A percentile compares a stretch with the other conserved stretches of the same genome.
These are phyloP conservation scores for Amiota mariae DNA, from an alignment of 2,888 invertebrate genomes.

Conservation along the genomic window DNA sequence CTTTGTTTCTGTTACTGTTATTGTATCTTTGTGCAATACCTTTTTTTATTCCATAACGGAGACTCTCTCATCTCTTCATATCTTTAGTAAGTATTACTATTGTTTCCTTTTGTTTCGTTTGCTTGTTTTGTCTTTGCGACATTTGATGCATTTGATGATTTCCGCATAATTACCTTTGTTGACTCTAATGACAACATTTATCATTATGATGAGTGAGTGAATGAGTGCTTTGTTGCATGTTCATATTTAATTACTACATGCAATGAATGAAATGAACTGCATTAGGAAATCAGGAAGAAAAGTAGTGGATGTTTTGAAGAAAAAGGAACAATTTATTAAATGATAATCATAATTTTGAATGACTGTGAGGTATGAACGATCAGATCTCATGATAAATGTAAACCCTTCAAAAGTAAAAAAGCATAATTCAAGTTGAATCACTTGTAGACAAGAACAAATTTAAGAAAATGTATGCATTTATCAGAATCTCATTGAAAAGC, in stretches of 20 bases:
- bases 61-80: neutral
- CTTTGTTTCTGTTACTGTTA: neutral
- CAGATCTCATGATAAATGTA: neutral
- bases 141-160: constrained; percentile 18
- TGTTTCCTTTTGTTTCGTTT: neutral
- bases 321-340: neutral
- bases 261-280: neutral
- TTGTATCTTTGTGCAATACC: neutral
- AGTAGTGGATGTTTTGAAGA: neutral
- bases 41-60: constrained; percentile 9
- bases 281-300: neutral
- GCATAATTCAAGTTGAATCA: no score
- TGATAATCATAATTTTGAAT: neutral
- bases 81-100: neutral
- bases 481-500: constrained; percentile 7
- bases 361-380: neutral
- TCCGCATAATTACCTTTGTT: constrained; percentile 25
- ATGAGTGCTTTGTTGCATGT: neutral
- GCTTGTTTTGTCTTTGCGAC: constrained; percentile 6
- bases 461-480: neutral
- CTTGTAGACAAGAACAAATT: constrained; percentile 14
- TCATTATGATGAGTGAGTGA: neutral
- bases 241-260: constrained; percentile 11
- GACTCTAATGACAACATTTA: neutral
- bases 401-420: no score